Base-by-base conservation (phyloP, 2,113 vertebrate genomes). In the Prunella fulvescens region DNA sequence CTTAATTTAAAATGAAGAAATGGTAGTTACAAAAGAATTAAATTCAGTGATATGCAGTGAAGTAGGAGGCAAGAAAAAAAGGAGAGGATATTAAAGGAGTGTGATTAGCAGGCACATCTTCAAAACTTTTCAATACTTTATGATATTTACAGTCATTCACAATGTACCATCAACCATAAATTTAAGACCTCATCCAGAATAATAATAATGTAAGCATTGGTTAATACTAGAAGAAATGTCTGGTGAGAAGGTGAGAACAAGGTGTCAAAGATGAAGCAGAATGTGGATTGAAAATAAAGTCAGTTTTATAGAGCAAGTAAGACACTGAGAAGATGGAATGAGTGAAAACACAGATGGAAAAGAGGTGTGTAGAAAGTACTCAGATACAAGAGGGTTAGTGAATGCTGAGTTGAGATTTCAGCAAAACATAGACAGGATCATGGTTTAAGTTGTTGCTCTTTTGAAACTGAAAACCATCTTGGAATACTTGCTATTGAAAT, bases 1-100 rank as follows among this genome's bases (percentile, higher is more conserved):
- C 70, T 73, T 35, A 16, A 73, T 48, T 44, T 9, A 19, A 33
- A 28, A 35, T 66, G 40, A 81, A 50, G 1, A 62, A 61, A 50
- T 16, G 0, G 0, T 40, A 72, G 19, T 13, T 54, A 26, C 7
- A 67, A 67, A 67, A 53, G 0, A 44, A 60, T 54, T 54, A 12
- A 64, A 20, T 64, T 58, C 39, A 51, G 14, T 37, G 5, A n/a
- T 15, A 60, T 9, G 42, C 11, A 78, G 17, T 47, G 45, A 81
- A 92, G 12, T 20, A 86, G 25, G 18, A 92, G 10, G 6, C 1
- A 83, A 47, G 14, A 35, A 62, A 51, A 31, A 66, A 72, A 42
- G 1, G 3, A 57, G 7, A 77, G 3, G 7, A 18, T 50, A 24
- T 9, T 53, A 77, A 12, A 60, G 13, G 5, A 42, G 0, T 64